A percentile compares a stretch with the other conserved stretches of the same genome.
phyloP scores from a whole-genome alignment of 1,140 invertebrate genomes.

The Drosophila setifemur region DNA sequence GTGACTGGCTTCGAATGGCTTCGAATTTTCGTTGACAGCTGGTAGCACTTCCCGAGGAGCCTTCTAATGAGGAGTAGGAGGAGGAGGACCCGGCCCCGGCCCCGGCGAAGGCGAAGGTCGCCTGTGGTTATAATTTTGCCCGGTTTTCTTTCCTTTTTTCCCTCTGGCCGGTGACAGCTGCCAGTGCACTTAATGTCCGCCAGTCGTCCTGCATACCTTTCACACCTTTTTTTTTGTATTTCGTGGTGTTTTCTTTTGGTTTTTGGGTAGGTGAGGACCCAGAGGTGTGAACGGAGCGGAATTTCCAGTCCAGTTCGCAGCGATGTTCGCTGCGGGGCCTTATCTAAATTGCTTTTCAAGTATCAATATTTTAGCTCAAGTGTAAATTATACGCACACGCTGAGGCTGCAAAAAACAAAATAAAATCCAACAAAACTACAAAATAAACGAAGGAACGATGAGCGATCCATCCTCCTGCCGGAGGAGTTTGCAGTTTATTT shows the following conservation, averaged over 20 bases:
- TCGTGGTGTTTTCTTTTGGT: neutral
- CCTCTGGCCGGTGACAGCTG: constrained; percentile 36
- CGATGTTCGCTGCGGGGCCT: constrained; percentile 40
- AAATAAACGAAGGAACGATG: neutral
- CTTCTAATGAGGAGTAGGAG: constrained; percentile 70
- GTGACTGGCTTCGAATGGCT: constrained; percentile 45
- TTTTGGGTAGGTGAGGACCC: constrained; percentile 77
- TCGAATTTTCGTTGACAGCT: constrained; percentile 64
- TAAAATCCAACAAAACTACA: neutral
- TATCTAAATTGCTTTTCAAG: constrained; percentile 82
- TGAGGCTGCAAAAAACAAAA: constrained; percentile 24
- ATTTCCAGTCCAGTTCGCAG: constrained; percentile 60
- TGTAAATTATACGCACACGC: constrained; percentile 76
- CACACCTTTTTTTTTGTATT: constrained; percentile 52
- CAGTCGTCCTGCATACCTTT: constrained; percentile 49
- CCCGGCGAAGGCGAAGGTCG: constrained; percentile 31
- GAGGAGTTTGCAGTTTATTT: constrained; percentile 52
- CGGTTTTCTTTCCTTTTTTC: neutral
- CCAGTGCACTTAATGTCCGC: constrained; percentile 47
- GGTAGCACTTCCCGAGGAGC: constrained; percentile 54
- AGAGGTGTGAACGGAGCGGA: no score
- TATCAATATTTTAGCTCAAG: constrained; percentile 82
- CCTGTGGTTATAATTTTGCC: constrained; percentile 11
- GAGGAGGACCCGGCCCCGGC: no score
- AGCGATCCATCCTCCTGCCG: constrained; percentile 10